These are phyloP conservation scores for Jacana jacana DNA, from an alignment of 2,113 vertebrate genomes.

Conservation along the genomic window DNA sequence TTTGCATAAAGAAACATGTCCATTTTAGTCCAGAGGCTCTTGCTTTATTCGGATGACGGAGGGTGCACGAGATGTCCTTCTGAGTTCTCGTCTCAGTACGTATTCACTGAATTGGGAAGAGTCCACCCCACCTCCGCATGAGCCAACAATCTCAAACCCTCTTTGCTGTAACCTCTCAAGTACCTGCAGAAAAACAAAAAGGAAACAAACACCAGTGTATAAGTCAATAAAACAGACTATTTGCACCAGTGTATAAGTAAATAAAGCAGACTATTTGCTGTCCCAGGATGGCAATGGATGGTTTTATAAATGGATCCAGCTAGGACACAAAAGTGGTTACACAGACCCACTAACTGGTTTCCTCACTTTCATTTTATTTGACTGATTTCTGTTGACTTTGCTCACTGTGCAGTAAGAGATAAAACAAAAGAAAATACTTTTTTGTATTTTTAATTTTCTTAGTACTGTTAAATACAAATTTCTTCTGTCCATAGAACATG, in stretches of 20 bases:
- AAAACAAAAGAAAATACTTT: neutral
- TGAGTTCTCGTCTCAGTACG: constrained; percentile 85
- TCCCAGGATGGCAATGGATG: neutral
- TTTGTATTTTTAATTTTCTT: neutral
- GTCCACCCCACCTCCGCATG: constrained; percentile 93
- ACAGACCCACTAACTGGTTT: neutral
- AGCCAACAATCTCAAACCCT: constrained; percentile 91
- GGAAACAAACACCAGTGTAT: neutral
- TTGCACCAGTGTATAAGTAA: neutral
- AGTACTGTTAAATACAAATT: neutral
- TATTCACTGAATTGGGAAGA: constrained; percentile 97
- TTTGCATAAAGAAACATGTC: constrained; percentile 74
- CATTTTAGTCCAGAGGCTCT: constrained; percentile 86
- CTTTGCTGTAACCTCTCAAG: constrained; percentile 91
- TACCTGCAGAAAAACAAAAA: constrained; percentile 78
- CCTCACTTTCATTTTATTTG: neutral
- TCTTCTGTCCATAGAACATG: neutral
- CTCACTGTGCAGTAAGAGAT: neutral
- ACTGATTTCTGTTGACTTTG: neutral
- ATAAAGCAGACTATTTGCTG: neutral
- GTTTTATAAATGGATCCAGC: neutral
- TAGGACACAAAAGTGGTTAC: neutral
- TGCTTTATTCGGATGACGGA: constrained; percentile 90
- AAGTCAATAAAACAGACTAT: neutral
- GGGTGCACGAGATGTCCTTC: constrained; percentile 77